Conservation (phyloP, 2,888 invertebrate genomes). For the Alitta virens region DNA sequence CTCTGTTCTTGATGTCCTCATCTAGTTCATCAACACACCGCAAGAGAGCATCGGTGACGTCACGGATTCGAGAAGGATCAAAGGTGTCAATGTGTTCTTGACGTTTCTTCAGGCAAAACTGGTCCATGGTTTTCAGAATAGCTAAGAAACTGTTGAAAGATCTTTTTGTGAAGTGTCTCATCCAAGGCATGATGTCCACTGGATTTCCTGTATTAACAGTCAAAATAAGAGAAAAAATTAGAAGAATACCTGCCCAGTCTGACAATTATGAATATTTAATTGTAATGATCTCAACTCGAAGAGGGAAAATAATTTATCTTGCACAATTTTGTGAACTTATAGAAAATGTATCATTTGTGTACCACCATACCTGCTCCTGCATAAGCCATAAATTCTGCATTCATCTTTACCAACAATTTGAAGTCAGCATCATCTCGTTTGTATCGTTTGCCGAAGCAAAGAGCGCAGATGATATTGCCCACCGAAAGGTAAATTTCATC, state of each 20-base stretch:
- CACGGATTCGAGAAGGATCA: constrained; percentile 34
- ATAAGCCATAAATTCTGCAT: constrained; percentile 45
- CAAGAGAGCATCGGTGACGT: constrained; percentile 46
- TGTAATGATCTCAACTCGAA: no score
- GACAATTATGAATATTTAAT: no score
- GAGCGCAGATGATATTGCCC: constrained; percentile 22
- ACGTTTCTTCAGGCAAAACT: constrained; percentile 31
- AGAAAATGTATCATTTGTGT: no score
- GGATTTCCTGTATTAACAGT: no score
- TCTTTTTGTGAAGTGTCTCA: constrained; percentile 37
- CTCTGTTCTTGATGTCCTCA: constrained; percentile 33
- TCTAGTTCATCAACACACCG: constrained; percentile 33
- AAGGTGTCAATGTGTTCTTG: constrained; percentile 41
- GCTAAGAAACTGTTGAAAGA: constrained; percentile 37
- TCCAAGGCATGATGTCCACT: constrained; percentile 47
- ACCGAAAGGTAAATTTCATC: constrained; percentile 34
- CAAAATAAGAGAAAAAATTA: no score
- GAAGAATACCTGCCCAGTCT: no score
- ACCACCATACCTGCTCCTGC: no score
- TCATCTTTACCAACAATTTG: constrained; percentile 23
- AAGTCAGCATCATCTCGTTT: constrained; percentile 21
- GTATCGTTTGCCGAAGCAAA: constrained; percentile 26
- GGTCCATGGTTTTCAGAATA: constrained; percentile 21
- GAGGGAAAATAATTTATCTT: no score
- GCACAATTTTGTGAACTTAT: no score